Conservation (phyloP, 2,113 vertebrate genomes). For the Oryzias woworae region DNA sequence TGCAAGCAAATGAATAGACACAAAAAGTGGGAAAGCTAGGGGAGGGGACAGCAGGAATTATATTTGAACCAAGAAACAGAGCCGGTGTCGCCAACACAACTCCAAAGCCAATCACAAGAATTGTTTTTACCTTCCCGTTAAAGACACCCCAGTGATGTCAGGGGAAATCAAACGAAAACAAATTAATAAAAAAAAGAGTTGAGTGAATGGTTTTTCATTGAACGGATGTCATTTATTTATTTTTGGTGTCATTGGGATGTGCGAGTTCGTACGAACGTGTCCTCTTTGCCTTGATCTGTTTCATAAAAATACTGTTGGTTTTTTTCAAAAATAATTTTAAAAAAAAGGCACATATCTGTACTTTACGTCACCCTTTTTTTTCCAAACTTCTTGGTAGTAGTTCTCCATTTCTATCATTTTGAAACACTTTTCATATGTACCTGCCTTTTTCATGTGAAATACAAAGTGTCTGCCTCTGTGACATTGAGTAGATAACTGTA, state of each 20-base stretch:
- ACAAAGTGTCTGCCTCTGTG: slow-evolving; percentile 66
- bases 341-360: slow-evolving; percentile 43
- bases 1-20: slow-evolving; percentile 20
- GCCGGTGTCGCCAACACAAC: slow-evolving; percentile 13
- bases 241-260: slow-evolving; percentile 16
- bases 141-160: slow-evolving; percentile 16
- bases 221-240: slow-evolving; percentile 28
- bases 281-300: slow-evolving; percentile 36
- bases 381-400: slow-evolving; percentile 14
- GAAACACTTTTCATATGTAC: slow-evolving; percentile 56
- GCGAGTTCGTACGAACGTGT: slow-evolving; percentile 25
- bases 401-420: slow-evolving; percentile 38
- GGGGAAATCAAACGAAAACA: slow-evolving; percentile 29
- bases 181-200: slow-evolving; percentile 23
- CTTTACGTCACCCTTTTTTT: slow-evolving; percentile 23
- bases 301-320: slow-evolving; percentile 20
- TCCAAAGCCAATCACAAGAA: slow-evolving; percentile 9
- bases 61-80: neutral
- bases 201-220: slow-evolving; percentile 10
- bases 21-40: slow-evolving; percentile 12
- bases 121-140: slow-evolving; percentile 12
- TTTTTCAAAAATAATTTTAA: neutral
- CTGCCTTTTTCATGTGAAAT: slow-evolving; percentile 71
- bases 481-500: slow-evolving; percentile 60
- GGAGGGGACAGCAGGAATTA: neutral